These are phyloP conservation scores for Passerina amoena DNA, from an alignment of 2,113 vertebrate species.

Conservation along the genomic window DNA sequence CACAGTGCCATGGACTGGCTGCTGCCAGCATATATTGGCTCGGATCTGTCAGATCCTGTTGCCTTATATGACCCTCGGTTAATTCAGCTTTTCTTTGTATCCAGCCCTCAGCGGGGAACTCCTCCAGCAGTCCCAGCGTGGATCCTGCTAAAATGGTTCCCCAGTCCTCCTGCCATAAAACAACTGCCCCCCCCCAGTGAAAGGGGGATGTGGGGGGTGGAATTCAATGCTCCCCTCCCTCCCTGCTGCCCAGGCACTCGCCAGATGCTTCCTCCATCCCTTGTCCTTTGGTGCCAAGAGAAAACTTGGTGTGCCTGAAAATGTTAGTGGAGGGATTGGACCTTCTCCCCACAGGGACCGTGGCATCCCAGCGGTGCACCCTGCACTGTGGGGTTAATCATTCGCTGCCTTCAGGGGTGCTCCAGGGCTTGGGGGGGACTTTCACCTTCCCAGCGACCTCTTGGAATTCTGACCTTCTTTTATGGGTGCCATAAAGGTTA, in stretches of 20 bases:
- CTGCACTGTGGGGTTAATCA: background rate
- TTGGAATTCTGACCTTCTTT: conserved; percentile 28
- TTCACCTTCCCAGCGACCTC: background rate
- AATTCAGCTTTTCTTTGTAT: conserved; percentile 64
- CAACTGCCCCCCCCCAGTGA: conserved; percentile 27
- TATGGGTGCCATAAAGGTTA: conserved; percentile 52
- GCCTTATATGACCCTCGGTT: conserved; percentile 64
- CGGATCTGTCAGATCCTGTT: conserved; percentile 64
- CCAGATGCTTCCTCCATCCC: conserved; percentile 45
- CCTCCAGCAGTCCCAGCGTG: conserved; percentile 34
- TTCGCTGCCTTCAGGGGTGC: background rate
- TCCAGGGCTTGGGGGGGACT: background rate
- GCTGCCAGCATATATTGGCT: conserved; percentile 64
- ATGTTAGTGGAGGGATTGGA: background rate
- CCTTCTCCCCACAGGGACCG: background rate
- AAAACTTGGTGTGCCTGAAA: background rate
- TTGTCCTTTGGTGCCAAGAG: background rate
- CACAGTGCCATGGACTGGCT: conserved; percentile 67
- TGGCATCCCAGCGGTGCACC: rapidly evolving
- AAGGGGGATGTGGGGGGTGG: conserved; percentile 45
- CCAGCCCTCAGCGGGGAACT: conserved; percentile 58
- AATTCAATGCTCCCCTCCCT: conserved; percentile 38
- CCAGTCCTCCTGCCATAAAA: conserved; percentile 39
- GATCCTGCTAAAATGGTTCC: conserved; percentile 52
- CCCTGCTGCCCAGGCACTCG: background rate